Conservation (phyloP, 92 coral and sea anemone species). For the Zoanthus sociatus region DNA sequence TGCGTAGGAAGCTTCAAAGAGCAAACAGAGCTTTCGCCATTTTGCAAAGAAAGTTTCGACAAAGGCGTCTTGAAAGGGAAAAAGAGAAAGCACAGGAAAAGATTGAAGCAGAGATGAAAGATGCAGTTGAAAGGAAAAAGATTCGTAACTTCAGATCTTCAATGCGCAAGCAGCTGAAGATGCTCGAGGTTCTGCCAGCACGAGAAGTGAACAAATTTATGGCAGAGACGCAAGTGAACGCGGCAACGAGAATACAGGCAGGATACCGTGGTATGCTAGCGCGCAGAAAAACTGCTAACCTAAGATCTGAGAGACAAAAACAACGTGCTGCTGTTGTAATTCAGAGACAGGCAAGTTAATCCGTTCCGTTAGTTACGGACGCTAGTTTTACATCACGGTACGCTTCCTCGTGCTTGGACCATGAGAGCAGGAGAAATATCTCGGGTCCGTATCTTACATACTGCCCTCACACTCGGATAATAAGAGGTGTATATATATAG, state of each 20-base stretch:
- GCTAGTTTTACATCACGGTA: no score
- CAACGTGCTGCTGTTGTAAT: constrained; percentile 82
- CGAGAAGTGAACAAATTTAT: constrained; percentile 87
- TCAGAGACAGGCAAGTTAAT: constrained; percentile 79
- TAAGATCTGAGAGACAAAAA: constrained; percentile 51
- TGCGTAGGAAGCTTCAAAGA: constrained; percentile 68
- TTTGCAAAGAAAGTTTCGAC: constrained; percentile 86
- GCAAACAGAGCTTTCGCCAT: constrained; percentile 77
- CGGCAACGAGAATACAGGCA: constrained; percentile 96
- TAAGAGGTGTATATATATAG: no score
- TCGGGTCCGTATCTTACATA: no score
- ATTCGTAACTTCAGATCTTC: constrained; percentile 83
- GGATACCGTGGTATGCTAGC: constrained; percentile 85
- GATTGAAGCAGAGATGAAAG: constrained; percentile 64
- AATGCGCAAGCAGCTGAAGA: constrained; percentile 86
- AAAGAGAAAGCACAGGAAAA: constrained; percentile 60
- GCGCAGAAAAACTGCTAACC: constrained; percentile 56
- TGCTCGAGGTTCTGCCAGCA: constrained; percentile 91
- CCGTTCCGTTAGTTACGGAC: no score
- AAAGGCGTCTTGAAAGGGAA: constrained; percentile 65
- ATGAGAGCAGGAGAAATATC: no score
- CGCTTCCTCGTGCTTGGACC: no score
- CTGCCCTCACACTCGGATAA: no score
- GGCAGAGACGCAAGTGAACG: constrained; percentile 82
- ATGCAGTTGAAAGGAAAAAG: constrained; percentile 74